Percentiles rank a stretch among this genome's conserved stretches.
Evolutionary conservation across 2,888 invertebrate species (phyloP).

Genomic region (Alloscopus bannaensis): DNA sequence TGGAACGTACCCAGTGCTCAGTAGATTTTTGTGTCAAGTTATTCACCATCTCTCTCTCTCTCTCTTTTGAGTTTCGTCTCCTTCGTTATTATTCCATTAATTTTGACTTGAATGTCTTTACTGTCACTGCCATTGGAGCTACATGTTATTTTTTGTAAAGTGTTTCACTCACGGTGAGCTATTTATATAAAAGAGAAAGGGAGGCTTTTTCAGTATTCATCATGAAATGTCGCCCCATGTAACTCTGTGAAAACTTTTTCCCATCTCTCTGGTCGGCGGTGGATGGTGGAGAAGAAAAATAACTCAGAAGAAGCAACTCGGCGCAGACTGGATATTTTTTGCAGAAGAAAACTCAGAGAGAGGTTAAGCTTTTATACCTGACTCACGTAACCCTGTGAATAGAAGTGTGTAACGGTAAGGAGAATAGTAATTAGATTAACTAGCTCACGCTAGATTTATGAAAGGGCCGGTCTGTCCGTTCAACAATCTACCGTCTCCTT

Average conservation of each 20-base stretch:
- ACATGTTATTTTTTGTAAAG: conserved; percentile 18
- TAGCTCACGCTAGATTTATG: conserved; percentile 46
- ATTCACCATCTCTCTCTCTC: conserved; percentile 25
- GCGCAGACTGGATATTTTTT: conserved; percentile 30
- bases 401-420: conserved; percentile 35
- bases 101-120: conserved; percentile 47
- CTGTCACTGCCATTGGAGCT: conserved; percentile 35
- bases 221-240: conserved; percentile 36
- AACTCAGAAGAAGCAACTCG: not conserved
- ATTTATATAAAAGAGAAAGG: not conserved
- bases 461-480: conserved; percentile 32
- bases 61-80: conserved; percentile 24
- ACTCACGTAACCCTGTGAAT: conserved; percentile 35
- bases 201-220: conserved; percentile 38
- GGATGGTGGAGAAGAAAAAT: too few relatives aligned
- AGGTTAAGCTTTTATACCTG: conserved; percentile 41
- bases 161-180: not conserved
- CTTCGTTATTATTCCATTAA: conserved; percentile 51
- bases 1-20: too few relatives aligned
- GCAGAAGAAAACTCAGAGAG: not conserved
- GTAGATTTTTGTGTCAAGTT: conserved; percentile 25
- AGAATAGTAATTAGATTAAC: conserved; percentile 59
- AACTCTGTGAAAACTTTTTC: conserved; percentile 13
- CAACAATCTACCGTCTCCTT: conserved; percentile 19
- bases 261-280: not conserved